phyloP scores from a whole-genome alignment of 2,888 invertebrate genomes.

The Parelbella ahira region DNA sequence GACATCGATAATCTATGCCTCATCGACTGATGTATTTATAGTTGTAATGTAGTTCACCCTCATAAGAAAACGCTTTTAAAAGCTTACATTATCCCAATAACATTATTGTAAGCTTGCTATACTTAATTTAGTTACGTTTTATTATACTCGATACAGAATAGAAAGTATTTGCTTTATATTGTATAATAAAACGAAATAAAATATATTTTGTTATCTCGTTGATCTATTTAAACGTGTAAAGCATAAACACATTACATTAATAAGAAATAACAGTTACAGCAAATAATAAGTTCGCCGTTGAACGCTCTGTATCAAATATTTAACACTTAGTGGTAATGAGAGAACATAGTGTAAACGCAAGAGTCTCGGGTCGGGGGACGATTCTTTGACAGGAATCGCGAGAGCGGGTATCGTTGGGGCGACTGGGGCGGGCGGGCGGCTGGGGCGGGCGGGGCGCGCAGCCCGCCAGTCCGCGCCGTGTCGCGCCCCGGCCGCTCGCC shows the following conservation, averaged over 20 bases:
- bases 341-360: slow-evolving; percentile 37
- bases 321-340: slow-evolving; percentile 35
- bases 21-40: slow-evolving; percentile 5
- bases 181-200: too few species aligned
- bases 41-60: background rate
- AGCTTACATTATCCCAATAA: background rate
- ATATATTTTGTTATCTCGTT: too few species aligned
- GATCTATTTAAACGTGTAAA: too few species aligned
- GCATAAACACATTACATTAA: too few species aligned
- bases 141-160: too few species aligned
- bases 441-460: slow-evolving; percentile 39
- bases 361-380: slow-evolving; percentile 49
- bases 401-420: slow-evolving; percentile 36
- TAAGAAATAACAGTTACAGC: too few species aligned
- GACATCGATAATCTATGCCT: too few species aligned
- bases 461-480: slow-evolving; percentile 54
- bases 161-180: too few species aligned
- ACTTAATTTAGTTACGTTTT: too few species aligned
- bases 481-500: slow-evolving; percentile 64
- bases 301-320: slow-evolving; percentile 12
- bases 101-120: too few species aligned
- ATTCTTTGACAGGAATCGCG: slow-evolving; percentile 41
- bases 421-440: slow-evolving; percentile 40
- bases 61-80: background rate
- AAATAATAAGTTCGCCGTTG: too few species aligned